Percentiles rank a stretch among this genome's conserved stretches.
Conservation (phyloP, 2,888 invertebrate genomes). For the Loripinus fragilis region DNA sequence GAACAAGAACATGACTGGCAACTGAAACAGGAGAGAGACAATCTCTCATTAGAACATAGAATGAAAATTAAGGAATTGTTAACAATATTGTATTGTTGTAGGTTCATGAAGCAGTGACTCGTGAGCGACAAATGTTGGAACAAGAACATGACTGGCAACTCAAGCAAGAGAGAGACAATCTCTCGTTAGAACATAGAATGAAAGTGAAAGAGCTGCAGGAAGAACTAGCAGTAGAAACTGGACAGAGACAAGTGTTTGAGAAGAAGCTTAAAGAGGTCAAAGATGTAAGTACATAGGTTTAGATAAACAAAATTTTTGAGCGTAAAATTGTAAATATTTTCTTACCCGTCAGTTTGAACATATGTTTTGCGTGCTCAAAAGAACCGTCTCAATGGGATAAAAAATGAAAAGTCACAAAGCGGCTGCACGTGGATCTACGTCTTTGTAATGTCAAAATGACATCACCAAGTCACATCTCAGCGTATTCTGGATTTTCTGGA, state of each 20-base stretch:
- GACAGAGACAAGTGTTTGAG: constrained; percentile 65
- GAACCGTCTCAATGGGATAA: too few relatives aligned
- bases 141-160: constrained; percentile 66
- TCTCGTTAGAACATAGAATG: constrained; percentile 65
- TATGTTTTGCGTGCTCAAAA: too few relatives aligned
- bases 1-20: constrained; percentile 68
- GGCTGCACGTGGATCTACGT: too few relatives aligned
- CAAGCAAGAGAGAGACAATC: constrained; percentile 64
- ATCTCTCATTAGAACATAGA: constrained; percentile 63
- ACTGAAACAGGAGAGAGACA: constrained; percentile 66
- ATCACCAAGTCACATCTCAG: too few relatives aligned
- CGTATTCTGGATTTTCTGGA: too few relatives aligned
- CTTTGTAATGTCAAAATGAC: too few relatives aligned
- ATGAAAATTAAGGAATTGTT: constrained; percentile 62
- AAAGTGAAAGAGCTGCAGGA: constrained; percentile 65
- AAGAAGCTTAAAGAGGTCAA: constrained; percentile 67
- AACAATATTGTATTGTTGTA: too few relatives aligned
- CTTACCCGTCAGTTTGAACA: too few relatives aligned
- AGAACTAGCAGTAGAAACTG: constrained; percentile 68
- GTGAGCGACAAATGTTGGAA: constrained; percentile 64
- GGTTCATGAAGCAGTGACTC: constrained; percentile 68
- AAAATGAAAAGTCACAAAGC: too few relatives aligned
- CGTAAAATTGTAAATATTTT: too few relatives aligned
- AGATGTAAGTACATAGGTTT: too few relatives aligned
- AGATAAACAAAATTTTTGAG: too few relatives aligned